These are phyloP conservation scores for Cherax quadricarinatus DNA, from an alignment of 1,140 invertebrate genomes.

Conservation along the genomic window DNA sequence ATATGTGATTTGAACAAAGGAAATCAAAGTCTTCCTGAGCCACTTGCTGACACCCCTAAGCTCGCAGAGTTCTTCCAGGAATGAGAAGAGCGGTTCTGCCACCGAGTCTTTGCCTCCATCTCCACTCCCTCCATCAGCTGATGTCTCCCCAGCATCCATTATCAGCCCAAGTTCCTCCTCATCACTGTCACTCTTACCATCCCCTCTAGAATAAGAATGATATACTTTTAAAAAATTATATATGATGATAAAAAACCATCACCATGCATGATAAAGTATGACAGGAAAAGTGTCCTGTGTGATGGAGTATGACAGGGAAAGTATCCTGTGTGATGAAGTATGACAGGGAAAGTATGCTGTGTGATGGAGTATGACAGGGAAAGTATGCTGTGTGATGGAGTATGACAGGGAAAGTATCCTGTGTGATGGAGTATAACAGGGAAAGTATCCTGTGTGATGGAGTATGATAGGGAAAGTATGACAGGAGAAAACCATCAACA, in stretches of 20 bases:
- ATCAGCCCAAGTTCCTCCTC: conserved; percentile 70
- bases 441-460: no score
- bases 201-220: conserved; percentile 32
- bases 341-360: no score
- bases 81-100: conserved; percentile 90
- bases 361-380: no score
- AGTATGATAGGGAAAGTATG: no score
- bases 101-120: conserved; percentile 87
- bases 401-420: no score
- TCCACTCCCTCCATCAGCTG: conserved; percentile 79
- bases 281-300: no score
- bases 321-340: no score
- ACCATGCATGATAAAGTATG: no score
- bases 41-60: conserved; percentile 91
- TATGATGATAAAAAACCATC: background rate
- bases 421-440: no score
- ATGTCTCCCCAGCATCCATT: conserved; percentile 42
- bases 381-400: no score
- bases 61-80: conserved; percentile 87
- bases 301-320: no score
- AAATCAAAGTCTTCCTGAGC: conserved; percentile 90
- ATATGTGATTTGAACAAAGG: conserved; percentile 94
- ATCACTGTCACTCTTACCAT: conserved; percentile 71
- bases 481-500: no score
- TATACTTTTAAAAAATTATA: background rate